These are phyloP conservation scores for Elymnias hypermnestra DNA, from an alignment of 1,140 invertebrate species.

Conservation along the genomic window DNA sequence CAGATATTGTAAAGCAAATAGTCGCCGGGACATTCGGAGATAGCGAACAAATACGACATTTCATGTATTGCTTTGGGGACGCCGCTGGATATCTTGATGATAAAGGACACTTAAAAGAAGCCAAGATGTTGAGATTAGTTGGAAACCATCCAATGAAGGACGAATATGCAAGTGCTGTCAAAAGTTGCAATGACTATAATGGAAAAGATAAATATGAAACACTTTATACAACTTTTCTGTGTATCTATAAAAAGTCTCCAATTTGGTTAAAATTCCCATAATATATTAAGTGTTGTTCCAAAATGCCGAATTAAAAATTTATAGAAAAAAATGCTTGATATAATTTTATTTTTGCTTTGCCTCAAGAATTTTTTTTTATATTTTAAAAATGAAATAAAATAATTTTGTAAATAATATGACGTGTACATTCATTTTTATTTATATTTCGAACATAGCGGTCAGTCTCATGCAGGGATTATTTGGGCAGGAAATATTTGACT, in stretches of 20 bases:
- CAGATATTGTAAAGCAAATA: slow-evolving; percentile 20
- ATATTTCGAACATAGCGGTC: too few species aligned
- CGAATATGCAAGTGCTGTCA: slow-evolving; percentile 19
- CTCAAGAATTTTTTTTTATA: too few species aligned
- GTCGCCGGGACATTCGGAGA: slow-evolving; percentile 14
- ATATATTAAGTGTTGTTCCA: too few species aligned
- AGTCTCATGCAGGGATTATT: too few species aligned
- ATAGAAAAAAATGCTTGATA: too few species aligned
- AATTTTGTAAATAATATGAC: too few species aligned
- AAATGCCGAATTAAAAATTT: too few species aligned
- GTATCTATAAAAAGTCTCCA: slow-evolving; percentile 20
- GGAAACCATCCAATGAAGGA: slow-evolving; percentile 16
- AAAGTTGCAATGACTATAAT: slow-evolving; percentile 24
- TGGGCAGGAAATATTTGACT: too few species aligned
- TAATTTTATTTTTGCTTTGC: too few species aligned
- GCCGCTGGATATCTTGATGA: slow-evolving; percentile 18
- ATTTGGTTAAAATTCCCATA: too few species aligned
- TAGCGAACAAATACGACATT: slow-evolving; percentile 18
- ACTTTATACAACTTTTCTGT: slow-evolving; percentile 12
- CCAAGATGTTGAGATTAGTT: slow-evolving; percentile 19
- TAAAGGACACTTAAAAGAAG: slow-evolving; percentile 18
- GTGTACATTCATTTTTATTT: too few species aligned
- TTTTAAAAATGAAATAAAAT: too few species aligned
- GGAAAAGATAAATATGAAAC: slow-evolving; percentile 19
- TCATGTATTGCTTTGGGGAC: slow-evolving; percentile 24